Evolutionary conservation across 1,140 invertebrate species (phyloP), one percentile per base, ranked within the genome.

Genomic region (Neotoxoptera formosana): DNA sequence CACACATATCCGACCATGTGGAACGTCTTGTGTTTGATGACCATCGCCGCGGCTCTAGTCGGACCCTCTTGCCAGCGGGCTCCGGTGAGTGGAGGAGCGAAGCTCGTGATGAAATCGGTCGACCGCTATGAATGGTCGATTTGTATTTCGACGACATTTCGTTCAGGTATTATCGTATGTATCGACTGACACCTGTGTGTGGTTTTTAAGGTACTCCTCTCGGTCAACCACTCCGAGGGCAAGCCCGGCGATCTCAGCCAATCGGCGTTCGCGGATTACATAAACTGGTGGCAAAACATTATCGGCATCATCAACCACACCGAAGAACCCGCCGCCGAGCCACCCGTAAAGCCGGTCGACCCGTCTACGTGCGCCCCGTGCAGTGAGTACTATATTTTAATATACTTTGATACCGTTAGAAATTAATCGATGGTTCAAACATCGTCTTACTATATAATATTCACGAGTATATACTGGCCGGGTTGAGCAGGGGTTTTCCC

Each of bases 261-360:
- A 41, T 41, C 67, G 0, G 76, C 81, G 34, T 93, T 56, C 34
- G 7, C 30, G 21, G 93, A 94, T n/a, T 94, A 94, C 56, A 47
- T 94, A 11, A 92, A 60, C 36, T 94, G 93, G 93, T 94, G 93
- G 93, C 90, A 94, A 60, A 94, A 91, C 60, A 92, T 94, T 51
- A 92, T 94, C 17, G 93, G 93, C 51, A 47, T 93, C 36, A 34
- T 86, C 34, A 91, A 17, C 81, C 48, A 51, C 23, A 48, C 36
- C 34, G 93, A 94, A 81, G 93, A 94, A 51, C 30, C 88, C 8
- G 84, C 21, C 34, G 48, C 83, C 7, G 93, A 94, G 84, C 56
- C 81, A 0, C 36, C 83, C 0, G 0, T 88, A 14, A 81, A 47
- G 20, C 93, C 93, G 7, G 34, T 93, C 21, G 91, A 94, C 47